These are phyloP conservation scores for Leptoteleia sp. DNA, from an alignment of 1,140 invertebrate species.

Conservation along the genomic window DNA sequence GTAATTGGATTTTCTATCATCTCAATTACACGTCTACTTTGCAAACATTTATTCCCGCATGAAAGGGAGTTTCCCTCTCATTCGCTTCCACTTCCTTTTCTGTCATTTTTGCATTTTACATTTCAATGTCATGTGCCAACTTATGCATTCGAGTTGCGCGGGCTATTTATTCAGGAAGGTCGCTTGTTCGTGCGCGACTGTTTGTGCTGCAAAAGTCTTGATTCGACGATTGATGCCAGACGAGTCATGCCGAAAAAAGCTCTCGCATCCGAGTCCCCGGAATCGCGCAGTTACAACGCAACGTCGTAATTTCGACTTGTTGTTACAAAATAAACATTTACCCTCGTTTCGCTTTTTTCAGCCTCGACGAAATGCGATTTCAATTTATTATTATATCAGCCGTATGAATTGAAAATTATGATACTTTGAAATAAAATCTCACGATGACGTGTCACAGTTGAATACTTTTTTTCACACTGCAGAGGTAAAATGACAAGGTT, in stretches of 20 bases:
- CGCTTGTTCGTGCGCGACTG: constrained; percentile 46
- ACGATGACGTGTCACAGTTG: neutral
- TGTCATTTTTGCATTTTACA: constrained; percentile 31
- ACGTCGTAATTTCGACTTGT: constrained; percentile 43
- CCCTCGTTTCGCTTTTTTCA: no score
- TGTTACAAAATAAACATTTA: constrained; percentile 52
- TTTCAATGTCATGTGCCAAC: constrained; percentile 58
- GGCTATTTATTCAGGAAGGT: constrained; percentile 63
- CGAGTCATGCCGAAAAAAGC: constrained; percentile 45
- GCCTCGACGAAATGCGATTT: no score
- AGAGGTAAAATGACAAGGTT: no score
- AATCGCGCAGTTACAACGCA: constrained; percentile 15
- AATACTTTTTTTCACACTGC: no score
- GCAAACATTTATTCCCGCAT: constrained; percentile 44
- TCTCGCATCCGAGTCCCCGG: constrained; percentile 40
- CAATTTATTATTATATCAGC: constrained; percentile 11
- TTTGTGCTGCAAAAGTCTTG: constrained; percentile 36
- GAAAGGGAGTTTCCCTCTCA: constrained; percentile 35
- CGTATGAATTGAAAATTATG: no score
- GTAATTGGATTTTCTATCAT: constrained; percentile 21
- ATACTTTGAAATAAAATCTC: no score
- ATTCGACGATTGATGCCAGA: constrained; percentile 52
- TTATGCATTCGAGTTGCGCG: constrained; percentile 45
- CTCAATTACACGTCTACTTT: constrained; percentile 41
- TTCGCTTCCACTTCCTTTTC: constrained; percentile 14